These are phyloP conservation scores for Notodonta ziczac DNA, from an alignment of 2,888 invertebrate genomes.

Conservation along the genomic window DNA sequence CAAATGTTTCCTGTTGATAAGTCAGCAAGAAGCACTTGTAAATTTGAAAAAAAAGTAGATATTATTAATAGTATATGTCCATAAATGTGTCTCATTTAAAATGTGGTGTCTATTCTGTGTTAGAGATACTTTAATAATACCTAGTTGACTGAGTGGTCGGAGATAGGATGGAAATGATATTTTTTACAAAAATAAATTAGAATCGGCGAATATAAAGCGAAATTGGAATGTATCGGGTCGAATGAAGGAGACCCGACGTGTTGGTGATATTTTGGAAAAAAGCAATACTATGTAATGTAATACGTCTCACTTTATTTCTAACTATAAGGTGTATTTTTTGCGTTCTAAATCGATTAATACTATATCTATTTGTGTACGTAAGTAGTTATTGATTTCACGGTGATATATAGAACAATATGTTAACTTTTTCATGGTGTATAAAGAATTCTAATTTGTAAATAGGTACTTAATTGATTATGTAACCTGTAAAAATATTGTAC, in stretches of 20 bases:
- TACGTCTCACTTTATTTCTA: conserved; percentile 84
- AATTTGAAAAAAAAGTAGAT: conserved; percentile 66
- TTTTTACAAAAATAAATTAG: conserved; percentile 71
- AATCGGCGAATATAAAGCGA: conserved; percentile 42
- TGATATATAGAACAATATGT: conserved; percentile 82
- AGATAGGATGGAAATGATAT: conserved; percentile 72
- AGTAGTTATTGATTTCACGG: conserved; percentile 80
- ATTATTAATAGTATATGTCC: conserved; percentile 76
- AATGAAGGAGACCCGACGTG: conserved; percentile 47
- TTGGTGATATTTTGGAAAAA: conserved; percentile 88
- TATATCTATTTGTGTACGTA: conserved; percentile 80
- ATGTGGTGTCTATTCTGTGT: conserved; percentile 83
- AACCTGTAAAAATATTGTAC: conserved; percentile 84
- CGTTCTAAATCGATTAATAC: conserved; percentile 68
- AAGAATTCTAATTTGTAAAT: conserved; percentile 84
- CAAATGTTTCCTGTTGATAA: conserved; percentile 52
- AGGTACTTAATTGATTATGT: conserved; percentile 80
- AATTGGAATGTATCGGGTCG: conserved; percentile 51
- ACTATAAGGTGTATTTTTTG: conserved; percentile 75
- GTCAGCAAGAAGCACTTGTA: conserved; percentile 73
- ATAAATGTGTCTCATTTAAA: conserved; percentile 82
- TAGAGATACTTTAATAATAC: conserved; percentile 72
- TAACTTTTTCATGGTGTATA: conserved; percentile 83
- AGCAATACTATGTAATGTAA: conserved; percentile 91
- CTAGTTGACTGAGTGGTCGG: conserved; percentile 78